Evolutionary conservation across 2,797 vertebrate genomes (phyloP), one percentile per base, ranked within the genome.

Genomic region (Semaprochilodus insignis): DNA sequence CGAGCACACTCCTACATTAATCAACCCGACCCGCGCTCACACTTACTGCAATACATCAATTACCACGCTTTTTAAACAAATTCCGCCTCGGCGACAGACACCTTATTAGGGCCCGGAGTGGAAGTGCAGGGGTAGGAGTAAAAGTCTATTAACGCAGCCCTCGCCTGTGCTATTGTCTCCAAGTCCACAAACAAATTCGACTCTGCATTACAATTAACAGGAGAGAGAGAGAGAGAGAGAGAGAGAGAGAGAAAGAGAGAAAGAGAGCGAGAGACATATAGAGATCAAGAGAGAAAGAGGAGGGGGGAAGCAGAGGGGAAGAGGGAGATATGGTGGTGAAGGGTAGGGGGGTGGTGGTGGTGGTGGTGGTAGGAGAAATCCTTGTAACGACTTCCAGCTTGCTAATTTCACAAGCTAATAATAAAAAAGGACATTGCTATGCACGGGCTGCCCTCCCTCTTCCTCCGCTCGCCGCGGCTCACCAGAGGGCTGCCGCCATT

Each of bases 381-480:
- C 94, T 95, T 94, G 93, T 95, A 95, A 96, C 89, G 94, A 95
- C 95, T 95, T 96, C 95, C 93, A 93, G 94, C 94, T 96, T 95
- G 94, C 95, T 97, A 96, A 96, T 96, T 96, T 96, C 94, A 96
- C 94, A 96, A 93, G 93, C 94, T 96, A 96, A 96, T 95, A 96
- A 95, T 95, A 96, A 96, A 95, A 94, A 95, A 94, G 93, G 92
- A 89, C 94, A 95, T 95, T 95, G 95, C 94, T 95, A 95, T 94
- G 93, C 95, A 95, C 93, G 88, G 93, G 93, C 88, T 60, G 91
- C 90, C 94, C 92, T 92, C 91, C 91, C 84, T 89, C 92, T 83
- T 79, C 94, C 83, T 95, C 94, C 93, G 92, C 94, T 89, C 89
- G 91, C 89, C 34, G 57, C 92, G 88, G 93, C 93, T 93, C 95